A percentile compares a stretch with the other conserved stretches of the same genome.
These are phyloP conservation scores for Poliocrania exsul DNA, from an alignment of 2,797 vertebrate species.

Conservation along the genomic window DNA sequence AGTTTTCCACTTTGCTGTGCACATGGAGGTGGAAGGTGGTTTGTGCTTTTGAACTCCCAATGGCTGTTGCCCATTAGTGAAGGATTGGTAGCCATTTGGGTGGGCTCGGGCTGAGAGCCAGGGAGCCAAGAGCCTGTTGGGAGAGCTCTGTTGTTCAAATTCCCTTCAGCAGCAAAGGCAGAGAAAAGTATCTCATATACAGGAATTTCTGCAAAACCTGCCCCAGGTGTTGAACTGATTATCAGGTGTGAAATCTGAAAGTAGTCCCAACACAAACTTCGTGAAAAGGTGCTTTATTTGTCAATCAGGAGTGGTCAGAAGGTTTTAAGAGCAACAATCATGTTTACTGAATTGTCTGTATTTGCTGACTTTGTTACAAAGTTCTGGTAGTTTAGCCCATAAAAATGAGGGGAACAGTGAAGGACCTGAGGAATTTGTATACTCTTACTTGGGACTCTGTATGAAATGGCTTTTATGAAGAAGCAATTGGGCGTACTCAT, in stretches of 20 bases:
- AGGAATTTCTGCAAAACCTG: neutral
- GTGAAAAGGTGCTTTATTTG: neutral
- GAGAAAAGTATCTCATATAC: neutral
- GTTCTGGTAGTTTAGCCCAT: neutral
- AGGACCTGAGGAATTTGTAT: neutral
- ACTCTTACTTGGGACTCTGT: neutral
- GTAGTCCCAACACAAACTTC: neutral
- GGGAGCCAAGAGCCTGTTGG: neutral
- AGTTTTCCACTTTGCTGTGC: neutral
- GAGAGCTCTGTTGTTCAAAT: neutral
- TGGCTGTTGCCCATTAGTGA: accelerated
- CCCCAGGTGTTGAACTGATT: neutral
- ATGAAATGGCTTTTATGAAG: neutral
- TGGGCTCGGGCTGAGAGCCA: neutral
- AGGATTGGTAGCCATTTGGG: neutral
- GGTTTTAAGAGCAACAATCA: neutral
- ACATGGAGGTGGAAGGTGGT: neutral
- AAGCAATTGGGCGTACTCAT: neutral
- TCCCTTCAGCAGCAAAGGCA: neutral
- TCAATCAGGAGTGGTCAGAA: neutral
- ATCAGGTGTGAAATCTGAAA: neutral
- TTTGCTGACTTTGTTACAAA: neutral
- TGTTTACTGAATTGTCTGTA: neutral
- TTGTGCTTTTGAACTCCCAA: neutral
- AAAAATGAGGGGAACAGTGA: neutral